Conservation (phyloP, 1,140 invertebrate species). For the Philotrypesis tridentata region DNA sequence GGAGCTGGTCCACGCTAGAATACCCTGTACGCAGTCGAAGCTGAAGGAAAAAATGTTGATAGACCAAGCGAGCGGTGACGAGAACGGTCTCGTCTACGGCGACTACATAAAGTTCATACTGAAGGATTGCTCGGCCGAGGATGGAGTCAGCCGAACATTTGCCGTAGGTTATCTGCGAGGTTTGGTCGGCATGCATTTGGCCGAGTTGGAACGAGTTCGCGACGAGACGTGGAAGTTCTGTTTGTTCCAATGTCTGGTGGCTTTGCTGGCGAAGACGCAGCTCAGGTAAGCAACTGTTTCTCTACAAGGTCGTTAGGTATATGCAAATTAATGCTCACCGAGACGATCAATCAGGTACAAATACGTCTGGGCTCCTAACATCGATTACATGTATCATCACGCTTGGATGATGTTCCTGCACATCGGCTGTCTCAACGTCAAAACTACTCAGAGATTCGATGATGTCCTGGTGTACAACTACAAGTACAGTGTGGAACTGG, state of each 20-base stretch:
- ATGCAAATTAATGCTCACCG: not conserved
- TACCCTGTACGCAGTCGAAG: conserved; percentile 45
- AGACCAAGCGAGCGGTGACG: conserved; percentile 57
- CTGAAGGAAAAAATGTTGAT: conserved; percentile 38
- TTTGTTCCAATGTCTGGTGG: conserved; percentile 64
- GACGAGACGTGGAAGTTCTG: conserved; percentile 67
- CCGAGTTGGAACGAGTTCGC: conserved; percentile 55
- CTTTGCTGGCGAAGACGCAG: conserved; percentile 65
- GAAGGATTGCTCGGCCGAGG: conserved; percentile 51
- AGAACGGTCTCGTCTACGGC: conserved; percentile 61
- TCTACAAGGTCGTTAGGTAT: not conserved
- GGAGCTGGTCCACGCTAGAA: conserved; percentile 62
- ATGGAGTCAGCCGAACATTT: conserved; percentile 47
- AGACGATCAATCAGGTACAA: conserved; percentile 61
- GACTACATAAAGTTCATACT: conserved; percentile 60
- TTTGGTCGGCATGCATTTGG: conserved; percentile 62
- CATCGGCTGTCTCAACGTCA: conserved; percentile 61
- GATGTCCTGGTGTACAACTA: conserved; percentile 68
- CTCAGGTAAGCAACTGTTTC: conserved; percentile 55
- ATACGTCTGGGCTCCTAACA: conserved; percentile 60
- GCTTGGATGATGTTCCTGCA: conserved; percentile 65
- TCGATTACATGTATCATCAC: conserved; percentile 68
- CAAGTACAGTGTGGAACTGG: conserved; percentile 63
- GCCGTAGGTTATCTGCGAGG: conserved; percentile 62
- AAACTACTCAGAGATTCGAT: conserved; percentile 58